A percentile compares a stretch with the other conserved stretches of the same genome.
Conservation (phyloP, 2,113 vertebrate species). For the Ia io region DNA sequence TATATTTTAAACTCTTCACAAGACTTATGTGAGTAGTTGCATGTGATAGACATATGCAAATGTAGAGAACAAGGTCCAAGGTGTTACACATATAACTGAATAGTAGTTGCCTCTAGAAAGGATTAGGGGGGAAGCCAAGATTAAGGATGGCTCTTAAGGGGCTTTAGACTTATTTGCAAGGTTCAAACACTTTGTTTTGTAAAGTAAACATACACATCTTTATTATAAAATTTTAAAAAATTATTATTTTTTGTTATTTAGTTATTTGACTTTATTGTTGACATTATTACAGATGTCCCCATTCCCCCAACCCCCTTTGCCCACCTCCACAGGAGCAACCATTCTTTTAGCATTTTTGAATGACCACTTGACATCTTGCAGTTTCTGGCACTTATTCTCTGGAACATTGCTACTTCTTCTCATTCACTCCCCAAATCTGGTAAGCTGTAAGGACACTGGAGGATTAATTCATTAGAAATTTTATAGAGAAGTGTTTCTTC, state of each 20-base stretch:
- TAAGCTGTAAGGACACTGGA: background rate
- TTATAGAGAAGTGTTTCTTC: slow-evolving; percentile 14
- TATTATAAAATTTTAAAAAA: background rate
- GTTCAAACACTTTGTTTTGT: background rate
- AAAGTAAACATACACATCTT: background rate
- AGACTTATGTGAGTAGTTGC: background rate
- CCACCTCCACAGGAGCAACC: background rate
- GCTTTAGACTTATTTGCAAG: background rate
- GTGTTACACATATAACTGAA: background rate
- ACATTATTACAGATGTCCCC: too few species aligned
- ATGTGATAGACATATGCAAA: background rate
- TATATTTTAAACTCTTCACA: background rate
- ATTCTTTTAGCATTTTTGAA: background rate
- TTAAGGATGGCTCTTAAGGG: background rate
- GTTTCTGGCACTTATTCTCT: background rate
- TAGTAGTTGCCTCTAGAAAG: background rate
- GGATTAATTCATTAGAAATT: slow-evolving; percentile 45
- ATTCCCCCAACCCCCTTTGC: too few species aligned
- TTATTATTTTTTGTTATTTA: background rate
- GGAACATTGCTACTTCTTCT: background rate
- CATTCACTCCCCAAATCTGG: background rate
- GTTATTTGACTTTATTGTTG: too few species aligned
- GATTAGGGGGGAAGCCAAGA: background rate
- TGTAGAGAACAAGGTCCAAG: background rate
- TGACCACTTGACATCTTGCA: slow-evolving; percentile 11